These are phyloP conservation scores for Delichon dasypus DNA, from an alignment of 2,797 vertebrate genomes.

Conservation along the genomic window DNA sequence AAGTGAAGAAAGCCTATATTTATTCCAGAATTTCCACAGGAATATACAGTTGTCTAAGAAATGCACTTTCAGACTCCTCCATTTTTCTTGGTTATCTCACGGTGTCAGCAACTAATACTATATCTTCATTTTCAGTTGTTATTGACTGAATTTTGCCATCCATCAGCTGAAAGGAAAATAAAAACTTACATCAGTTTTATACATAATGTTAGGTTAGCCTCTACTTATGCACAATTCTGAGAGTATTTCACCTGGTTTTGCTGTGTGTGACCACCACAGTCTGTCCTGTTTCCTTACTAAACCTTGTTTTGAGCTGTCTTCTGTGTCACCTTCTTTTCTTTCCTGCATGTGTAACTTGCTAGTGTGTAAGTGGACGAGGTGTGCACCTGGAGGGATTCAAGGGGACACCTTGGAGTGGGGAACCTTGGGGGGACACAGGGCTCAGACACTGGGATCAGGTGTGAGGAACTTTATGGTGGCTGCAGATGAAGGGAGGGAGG, in stretches of 20 bases:
- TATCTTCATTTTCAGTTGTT: conserved; percentile 6
- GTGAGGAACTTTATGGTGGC: not conserved
- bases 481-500: not conserved
- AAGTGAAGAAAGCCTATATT: not conserved
- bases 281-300: not conserved
- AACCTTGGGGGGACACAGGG: no score
- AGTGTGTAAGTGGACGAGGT: not conserved
- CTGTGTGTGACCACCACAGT: not conserved
- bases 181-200: not conserved
- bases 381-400: not conserved
- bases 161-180: conserved; percentile 21
- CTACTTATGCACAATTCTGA: not conserved
- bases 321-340: not conserved
- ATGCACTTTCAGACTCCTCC: not conserved
- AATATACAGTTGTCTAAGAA: not conserved
- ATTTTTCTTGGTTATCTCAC: not conserved
- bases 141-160: not conserved
- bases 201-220: not conserved
- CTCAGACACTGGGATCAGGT: not conserved
- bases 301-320: not conserved
- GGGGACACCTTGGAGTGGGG: not conserved
- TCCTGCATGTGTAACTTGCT: not conserved
- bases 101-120: not conserved
- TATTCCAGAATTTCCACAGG: not conserved
- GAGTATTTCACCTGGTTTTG: not conserved